Evolutionary conservation across 2,888 invertebrate genomes (phyloP), one percentile per base, ranked within the genome.

Genomic region (Eulithis prunata): DNA sequence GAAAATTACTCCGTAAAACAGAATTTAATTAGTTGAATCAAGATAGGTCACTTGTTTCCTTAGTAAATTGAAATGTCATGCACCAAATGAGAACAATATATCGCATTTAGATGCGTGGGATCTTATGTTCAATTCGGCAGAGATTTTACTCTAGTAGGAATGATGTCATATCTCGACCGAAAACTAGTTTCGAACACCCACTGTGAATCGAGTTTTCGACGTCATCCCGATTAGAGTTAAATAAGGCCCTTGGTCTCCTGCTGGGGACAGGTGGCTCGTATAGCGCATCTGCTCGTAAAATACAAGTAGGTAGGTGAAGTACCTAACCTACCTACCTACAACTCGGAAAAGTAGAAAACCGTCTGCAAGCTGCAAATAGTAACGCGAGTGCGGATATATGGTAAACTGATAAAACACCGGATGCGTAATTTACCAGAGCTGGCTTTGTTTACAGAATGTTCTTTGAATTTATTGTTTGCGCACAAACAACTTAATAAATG

Each of bases 281-380:
- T 21, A 21, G 21, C 21, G 21, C 21, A 21, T 2, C 21, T 21
- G 21, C 21, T 21, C 21, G 21, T 21, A 21, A 21, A 21, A 21
- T 21, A 21, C 21, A 21, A 21, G 21, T 21, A 21, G 21, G 21
- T 21, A 21, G 2, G 21, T 21, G 2, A 21, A 21, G 21, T 21
- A 21, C 21, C 21, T 21, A 21, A 21, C 21, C 21, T 21, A 32
- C 32, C 32, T 32, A 32, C 32, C 6, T 32, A 32, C 4, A 32
- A 11, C 65, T 61, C 67, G 60, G 60, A 56, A 57, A 63, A 64
- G 66, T 57, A 64, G 59, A 58, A 64, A 60, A 64, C 61, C 46
- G 58, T 59, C 57, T 47, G 59, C 46, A 64, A 41, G 41, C 41
- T 56, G 60, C 63, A 61, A 55, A 69, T 69, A 64, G 62, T 60